Percentiles rank a stretch among this genome's conserved stretches.
phyloP scores from a whole-genome alignment of 1,140 invertebrate species.

The Leptonema lineaticorne region DNA sequence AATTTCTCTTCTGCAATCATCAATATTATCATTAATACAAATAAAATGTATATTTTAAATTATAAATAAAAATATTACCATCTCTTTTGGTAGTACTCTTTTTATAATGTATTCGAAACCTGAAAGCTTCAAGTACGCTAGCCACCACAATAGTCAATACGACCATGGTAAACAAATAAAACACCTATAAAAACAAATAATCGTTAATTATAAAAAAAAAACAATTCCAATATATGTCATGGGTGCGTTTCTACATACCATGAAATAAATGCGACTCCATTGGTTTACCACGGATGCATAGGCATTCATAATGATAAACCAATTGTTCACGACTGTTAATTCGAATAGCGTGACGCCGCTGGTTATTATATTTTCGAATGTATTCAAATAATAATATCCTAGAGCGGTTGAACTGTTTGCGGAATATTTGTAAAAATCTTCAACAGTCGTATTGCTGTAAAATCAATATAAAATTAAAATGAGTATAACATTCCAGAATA shows the following conservation, averaged over 20 bases:
- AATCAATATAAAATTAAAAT: conserved; percentile 25
- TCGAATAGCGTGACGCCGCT: conserved; percentile 86
- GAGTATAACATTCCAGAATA: neutral
- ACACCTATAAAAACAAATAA: conserved; percentile 53
- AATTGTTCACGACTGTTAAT: conserved; percentile 87
- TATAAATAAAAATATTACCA: conserved; percentile 53
- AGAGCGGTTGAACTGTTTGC: conserved; percentile 63
- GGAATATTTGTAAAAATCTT: conserved; percentile 78
- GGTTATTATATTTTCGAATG: conserved; percentile 75
- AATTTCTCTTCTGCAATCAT: conserved; percentile 68
- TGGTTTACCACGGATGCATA: conserved; percentile 70
- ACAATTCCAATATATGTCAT: neutral
- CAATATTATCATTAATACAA: neutral
- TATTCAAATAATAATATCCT: conserved; percentile 87
- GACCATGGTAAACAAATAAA: conserved; percentile 90
- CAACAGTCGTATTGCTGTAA: conserved; percentile 78
- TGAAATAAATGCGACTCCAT: conserved; percentile 80
- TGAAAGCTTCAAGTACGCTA: conserved; percentile 85
- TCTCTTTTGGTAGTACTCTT: conserved; percentile 78
- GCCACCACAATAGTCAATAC: conserved; percentile 90
- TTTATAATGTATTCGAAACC: conserved; percentile 88
- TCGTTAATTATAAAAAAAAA: neutral
- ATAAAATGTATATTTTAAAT: conserved; percentile 9
- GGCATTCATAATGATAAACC: conserved; percentile 91
- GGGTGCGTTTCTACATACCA: conserved; percentile 56